Conservation (phyloP, 2,113 vertebrate genomes). For the Tetraodon nigroviridis region DNA sequence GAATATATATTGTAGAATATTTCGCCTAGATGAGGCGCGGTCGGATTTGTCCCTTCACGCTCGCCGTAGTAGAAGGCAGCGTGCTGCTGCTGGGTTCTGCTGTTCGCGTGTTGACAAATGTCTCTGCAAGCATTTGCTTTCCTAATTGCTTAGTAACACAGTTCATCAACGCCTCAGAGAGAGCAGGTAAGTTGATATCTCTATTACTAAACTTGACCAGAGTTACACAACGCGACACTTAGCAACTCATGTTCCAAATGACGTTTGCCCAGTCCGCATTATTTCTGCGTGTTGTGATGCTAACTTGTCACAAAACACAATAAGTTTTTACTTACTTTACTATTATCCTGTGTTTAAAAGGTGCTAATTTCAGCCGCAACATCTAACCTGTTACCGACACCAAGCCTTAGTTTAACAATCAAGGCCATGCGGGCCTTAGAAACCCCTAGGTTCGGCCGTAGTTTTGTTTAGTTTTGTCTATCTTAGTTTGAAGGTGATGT, state of each 20-base stretch:
- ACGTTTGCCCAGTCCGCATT: too few species aligned
- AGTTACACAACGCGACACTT: background rate
- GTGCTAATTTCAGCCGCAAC: too few species aligned
- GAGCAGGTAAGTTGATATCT: constrained; percentile 22
- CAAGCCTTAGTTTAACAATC: too few species aligned
- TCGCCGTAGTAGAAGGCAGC: constrained; percentile 18
- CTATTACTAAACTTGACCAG: background rate
- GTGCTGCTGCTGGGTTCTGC: rapidly evolving
- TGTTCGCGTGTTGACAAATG: constrained; percentile 5
- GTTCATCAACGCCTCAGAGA: background rate
- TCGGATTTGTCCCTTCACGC: constrained; percentile 18
- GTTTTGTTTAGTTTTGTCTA: too few species aligned
- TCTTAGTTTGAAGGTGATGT: too few species aligned
- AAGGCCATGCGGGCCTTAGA: too few species aligned
- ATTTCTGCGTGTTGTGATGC: too few species aligned
- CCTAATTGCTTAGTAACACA: background rate
- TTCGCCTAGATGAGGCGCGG: background rate
- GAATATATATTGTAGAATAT: background rate
- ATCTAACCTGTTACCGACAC: too few species aligned
- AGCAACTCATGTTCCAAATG: background rate
- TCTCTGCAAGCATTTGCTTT: background rate
- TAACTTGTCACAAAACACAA: too few species aligned
- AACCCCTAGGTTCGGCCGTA: too few species aligned
- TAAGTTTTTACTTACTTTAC: too few species aligned
- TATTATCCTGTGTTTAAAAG: too few species aligned